Evolutionary conservation across 2,888 invertebrate species (phyloP), one percentile per base, ranked within the genome.

Genomic region (Cataglyphis albicans): DNA sequence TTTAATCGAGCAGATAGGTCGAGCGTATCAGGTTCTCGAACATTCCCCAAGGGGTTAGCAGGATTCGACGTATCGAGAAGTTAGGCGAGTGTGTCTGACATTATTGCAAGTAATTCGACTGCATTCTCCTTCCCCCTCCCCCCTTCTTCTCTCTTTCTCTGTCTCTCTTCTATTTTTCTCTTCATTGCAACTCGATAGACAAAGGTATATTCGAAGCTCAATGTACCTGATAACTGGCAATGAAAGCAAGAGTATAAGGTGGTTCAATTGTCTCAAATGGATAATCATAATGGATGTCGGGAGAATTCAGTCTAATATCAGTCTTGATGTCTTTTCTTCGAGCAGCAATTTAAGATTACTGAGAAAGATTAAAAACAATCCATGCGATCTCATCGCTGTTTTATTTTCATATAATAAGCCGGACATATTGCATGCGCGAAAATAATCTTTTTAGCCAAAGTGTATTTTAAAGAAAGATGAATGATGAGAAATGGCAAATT

Each of bases 81-180:
- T 89, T 89, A 84, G 88, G 82, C 87, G 85, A 87, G 88, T 89
- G 89, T 88, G 84, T 88, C 87, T 89, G 89, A 89, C 89, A 89
- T 89, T 89, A 89, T 89, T 89, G 89, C 89, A 87, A 88, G 88
- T 89, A 89, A 89, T 89, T 86, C 85, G 41, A 55, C 65, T 83
- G 80, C 82, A 75, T 82, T 82, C 32, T 81, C 67, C 78, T 74
- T 76, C 68, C 6, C 9, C 6, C 32, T 9, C 18, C 9, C 3
- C 2, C 7, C 6, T 18, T 6, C 5, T 1, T 18, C 18, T 18
- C 48, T 1, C 68, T 83, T 83, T 52, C 86, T 73, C 82, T 74
- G 80, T 74, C 6, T 12, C 29, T 61, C 29, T 29, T 5, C 0
- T 18, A n/a, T 48, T 6, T 48, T 18, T n/a, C 48, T 6, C n/a